Conservation (phyloP, 30 jellyfish, hydroid and myxozoan genomes). For the Nemopilema nomurai region DNA sequence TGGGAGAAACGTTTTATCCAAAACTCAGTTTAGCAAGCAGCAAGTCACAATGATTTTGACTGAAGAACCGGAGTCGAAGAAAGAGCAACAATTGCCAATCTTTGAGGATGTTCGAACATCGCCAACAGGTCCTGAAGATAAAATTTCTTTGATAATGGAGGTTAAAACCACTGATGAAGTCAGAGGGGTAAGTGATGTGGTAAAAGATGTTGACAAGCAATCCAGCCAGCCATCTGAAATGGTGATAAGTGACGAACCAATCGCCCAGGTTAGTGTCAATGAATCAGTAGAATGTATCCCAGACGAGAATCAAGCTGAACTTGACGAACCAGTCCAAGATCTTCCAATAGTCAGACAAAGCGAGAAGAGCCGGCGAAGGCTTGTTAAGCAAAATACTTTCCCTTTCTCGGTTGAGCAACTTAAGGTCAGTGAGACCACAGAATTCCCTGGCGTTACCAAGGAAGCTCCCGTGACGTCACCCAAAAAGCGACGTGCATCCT, state of each 20-base stretch:
- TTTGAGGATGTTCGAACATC: background rate
- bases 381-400: conserved; percentile 26
- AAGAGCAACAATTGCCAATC: background rate
- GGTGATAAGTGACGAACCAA: background rate
- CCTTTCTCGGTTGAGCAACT: background rate
- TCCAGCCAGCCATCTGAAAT: background rate
- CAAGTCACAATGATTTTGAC: background rate
- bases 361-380: background rate
- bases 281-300: background rate
- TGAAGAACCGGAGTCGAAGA: background rate
- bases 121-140: background rate
- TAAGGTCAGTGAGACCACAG: background rate
- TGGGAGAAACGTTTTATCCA: background rate
- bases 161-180: background rate
- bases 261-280: background rate
- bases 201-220: background rate
- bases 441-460: background rate
- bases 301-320: background rate
- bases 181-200: background rate
- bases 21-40: background rate
- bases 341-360: background rate
- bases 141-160: background rate
- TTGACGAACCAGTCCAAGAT: background rate
- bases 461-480: conserved; percentile 16
- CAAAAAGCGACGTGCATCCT: conserved; percentile 28